Evolutionary conservation across 2,797 vertebrate genomes (phyloP), one percentile per base, ranked within the genome.

Genomic region (Pteronotus mesoamericanus): DNA sequence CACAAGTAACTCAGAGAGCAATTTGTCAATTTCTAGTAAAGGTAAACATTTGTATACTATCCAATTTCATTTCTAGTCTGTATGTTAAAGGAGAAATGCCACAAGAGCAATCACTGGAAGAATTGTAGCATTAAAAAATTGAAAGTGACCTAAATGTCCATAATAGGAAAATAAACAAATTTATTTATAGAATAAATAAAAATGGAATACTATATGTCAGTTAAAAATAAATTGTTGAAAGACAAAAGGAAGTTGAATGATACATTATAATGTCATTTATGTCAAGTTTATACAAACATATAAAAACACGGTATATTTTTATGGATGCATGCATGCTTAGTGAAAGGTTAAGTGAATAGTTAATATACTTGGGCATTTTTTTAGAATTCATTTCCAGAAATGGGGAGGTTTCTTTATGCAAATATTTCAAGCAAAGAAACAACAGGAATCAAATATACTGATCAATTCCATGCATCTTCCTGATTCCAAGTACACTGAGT

Each of bases 401-500:
- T 68, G 44, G 51, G 2, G 69, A 89, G 34, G 39, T 48, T 84
- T 87, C 59, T 94, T 83, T 29, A 79, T 53, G 90, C 14, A 66
- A 94, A 46, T 75, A 89, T 82, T 96, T 84, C 71, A 91, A 89
- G 64, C 64, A 84, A 93, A 77, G 51, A 85, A 93, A 6, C 12
- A 82, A 64, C 16, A 85, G 8, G n/a, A 21, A 59, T 95, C 42
- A 91, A 87, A 92, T 91, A 83, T 37, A 78, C 34, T 86, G 24
- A 96, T 66, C n/a, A 89, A 53, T 44, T 39, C 6, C 18, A 42
- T 71, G 44, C 59, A 85, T 66, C 90, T 95, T 74, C 15, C 88
- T 86, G 39, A 88, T 66, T 93, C 57, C 29, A 19, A 85, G 26
- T 75, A n/a, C 55, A 87, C 14, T 94, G 80, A 94, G 77, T 79